Evolutionary conservation across 2,113 vertebrate genomes (phyloP).

Genomic region (Percina caprodes): DNA sequence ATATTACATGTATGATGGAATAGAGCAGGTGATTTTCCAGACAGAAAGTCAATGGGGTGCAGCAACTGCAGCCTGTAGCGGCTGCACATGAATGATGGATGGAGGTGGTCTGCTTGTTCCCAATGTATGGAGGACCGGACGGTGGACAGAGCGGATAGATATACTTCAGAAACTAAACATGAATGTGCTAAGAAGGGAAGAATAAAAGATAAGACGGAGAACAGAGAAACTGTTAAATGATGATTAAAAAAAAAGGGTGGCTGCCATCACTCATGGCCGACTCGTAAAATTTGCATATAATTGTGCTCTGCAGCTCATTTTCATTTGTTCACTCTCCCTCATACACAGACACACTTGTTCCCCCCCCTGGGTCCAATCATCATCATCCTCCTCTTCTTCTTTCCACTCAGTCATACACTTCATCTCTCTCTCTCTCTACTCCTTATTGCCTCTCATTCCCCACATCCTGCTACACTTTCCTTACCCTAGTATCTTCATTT

Average conservation of each 20-base stretch:
- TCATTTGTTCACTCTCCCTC: slow-evolving; percentile 15
- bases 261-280: slow-evolving; percentile 14
- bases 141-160: neutral
- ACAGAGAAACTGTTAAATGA: slow-evolving; percentile 20
- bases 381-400: neutral
- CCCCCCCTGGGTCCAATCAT: slow-evolving; percentile 3
- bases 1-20: neutral
- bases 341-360: neutral
- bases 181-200: neutral
- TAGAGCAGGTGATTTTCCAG: neutral
- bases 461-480: neutral
- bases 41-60: slow-evolving; percentile 18
- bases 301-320: slow-evolving; percentile 20
- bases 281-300: slow-evolving; percentile 48
- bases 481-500: neutral
- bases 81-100: slow-evolving; percentile 15
- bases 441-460: neutral
- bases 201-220: neutral
- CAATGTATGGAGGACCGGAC: neutral
- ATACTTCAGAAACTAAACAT: neutral
- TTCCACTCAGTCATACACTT: neutral
- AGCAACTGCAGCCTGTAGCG: neutral
- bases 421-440: neutral
- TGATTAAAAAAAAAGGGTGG: neutral
- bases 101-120: neutral